Conservation (phyloP, 2,888 invertebrate genomes). For the Coelopa pilipes region DNA sequence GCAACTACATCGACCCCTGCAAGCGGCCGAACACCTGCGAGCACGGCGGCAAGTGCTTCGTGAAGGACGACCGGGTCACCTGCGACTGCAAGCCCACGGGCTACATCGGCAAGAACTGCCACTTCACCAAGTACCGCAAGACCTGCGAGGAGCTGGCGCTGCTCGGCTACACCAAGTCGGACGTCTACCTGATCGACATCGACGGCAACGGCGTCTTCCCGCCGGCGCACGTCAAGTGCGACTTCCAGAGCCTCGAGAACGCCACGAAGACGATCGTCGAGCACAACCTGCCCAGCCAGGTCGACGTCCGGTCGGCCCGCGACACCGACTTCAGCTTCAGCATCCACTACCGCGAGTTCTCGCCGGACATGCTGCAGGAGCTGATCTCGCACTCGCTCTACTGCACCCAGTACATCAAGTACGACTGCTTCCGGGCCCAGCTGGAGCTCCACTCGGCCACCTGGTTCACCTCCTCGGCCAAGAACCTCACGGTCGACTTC, state of each 20-base stretch:
- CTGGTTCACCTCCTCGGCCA: conserved; percentile 86
- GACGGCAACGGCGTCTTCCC: conserved; percentile 94
- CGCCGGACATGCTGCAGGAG: conserved; percentile 90
- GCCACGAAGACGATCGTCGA: conserved; percentile 89
- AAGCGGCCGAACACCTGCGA: conserved; percentile 91
- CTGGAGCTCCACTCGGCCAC: conserved; percentile 87
- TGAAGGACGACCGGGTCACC: conserved; percentile 85
- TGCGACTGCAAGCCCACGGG: conserved; percentile 93
- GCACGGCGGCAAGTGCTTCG: conserved; percentile 90
- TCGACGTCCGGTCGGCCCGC: conserved; percentile 83
- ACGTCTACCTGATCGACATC: conserved; percentile 92
- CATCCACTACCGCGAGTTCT: conserved; percentile 89
- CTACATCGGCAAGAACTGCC: conserved; percentile 93
- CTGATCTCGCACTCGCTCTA: conserved; percentile 88
- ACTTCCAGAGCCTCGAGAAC: conserved; percentile 88
- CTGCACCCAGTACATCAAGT: conserved; percentile 89
- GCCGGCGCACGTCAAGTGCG: conserved; percentile 91
- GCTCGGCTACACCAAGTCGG: conserved; percentile 87
- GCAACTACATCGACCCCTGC: conserved; percentile 89
- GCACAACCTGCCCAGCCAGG: conserved; percentile 90
- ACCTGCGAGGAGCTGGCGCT: conserved; percentile 93
- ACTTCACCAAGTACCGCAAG: conserved; percentile 90
- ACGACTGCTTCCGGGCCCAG: conserved; percentile 90
- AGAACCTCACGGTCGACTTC: conserved; percentile 82
- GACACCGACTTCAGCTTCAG: conserved; percentile 86